Evolutionary conservation across 2,888 invertebrate species (phyloP).

Genomic region (Aspidapion aeneum): DNA sequence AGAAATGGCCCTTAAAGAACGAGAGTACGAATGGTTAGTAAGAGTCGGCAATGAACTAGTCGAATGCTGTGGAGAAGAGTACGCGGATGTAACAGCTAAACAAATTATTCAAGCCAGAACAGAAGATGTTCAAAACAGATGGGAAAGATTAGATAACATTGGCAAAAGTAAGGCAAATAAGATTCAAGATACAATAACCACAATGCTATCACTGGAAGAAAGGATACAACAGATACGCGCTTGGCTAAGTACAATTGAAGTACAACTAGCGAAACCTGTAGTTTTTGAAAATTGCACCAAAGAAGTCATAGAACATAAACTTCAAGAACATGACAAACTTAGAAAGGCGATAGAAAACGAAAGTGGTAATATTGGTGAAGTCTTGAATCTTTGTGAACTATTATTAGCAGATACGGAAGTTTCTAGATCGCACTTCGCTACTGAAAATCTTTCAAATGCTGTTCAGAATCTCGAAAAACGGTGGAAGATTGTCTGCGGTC

Average conservation of each 20-base stretch:
- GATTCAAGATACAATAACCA: constrained; percentile 67
- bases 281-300: constrained; percentile 64
- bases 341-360: constrained; percentile 74
- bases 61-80: constrained; percentile 61
- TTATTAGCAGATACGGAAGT: constrained; percentile 71
- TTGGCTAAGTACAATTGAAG: constrained; percentile 71
- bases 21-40: constrained; percentile 75
- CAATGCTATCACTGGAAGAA: constrained; percentile 67
- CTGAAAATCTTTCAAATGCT: constrained; percentile 62
- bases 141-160: constrained; percentile 70
- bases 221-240: constrained; percentile 67
- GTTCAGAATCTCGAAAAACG: constrained; percentile 71
- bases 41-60: constrained; percentile 64
- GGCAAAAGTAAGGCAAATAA: constrained; percentile 67
- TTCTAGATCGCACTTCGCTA: constrained; percentile 68
- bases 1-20: constrained; percentile 71
- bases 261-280: constrained; percentile 64
- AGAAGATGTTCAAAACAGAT: constrained; percentile 62
- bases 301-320: constrained; percentile 62
- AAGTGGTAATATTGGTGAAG: constrained; percentile 73
- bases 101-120: constrained; percentile 54
- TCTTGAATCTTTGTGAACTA: constrained; percentile 75
- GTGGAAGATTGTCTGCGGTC: constrained; percentile 74
- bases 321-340: constrained; percentile 68
- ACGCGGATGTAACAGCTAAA: constrained; percentile 58